phyloP scores from a whole-genome alignment of 2,113 vertebrate species.

The Pteruthius melanotis region DNA sequence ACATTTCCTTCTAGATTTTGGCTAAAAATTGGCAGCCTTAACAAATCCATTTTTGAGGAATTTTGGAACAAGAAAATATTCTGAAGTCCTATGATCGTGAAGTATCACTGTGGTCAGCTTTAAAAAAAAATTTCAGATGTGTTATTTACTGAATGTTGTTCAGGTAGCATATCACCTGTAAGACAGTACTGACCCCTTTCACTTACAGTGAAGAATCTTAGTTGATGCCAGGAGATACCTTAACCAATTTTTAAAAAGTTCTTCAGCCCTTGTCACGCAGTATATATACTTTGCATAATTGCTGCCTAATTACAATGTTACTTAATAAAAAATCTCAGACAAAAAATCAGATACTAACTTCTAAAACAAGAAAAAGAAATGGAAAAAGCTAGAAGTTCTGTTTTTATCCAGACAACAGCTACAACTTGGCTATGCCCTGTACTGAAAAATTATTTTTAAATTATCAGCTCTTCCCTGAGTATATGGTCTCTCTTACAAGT shows the following conservation, averaged over 20 bases:
- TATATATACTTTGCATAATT: background rate
- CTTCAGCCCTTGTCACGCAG: background rate
- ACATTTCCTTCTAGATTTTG: background rate
- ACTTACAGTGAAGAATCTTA: background rate
- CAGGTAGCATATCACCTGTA: background rate
- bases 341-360: slow-evolving; percentile 6
- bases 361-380: background rate
- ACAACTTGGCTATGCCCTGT: background rate
- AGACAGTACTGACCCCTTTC: background rate
- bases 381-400: background rate
- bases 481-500: slow-evolving; percentile 7
- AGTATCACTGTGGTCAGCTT: background rate
- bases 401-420: background rate
- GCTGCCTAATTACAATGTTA: background rate
- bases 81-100: background rate
- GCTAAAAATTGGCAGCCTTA: background rate
- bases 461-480: background rate
- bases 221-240: background rate
- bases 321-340: background rate
- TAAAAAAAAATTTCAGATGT: background rate
- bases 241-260: background rate
- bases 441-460: background rate
- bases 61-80: background rate
- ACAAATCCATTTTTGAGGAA: background rate
- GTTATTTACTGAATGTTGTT: background rate